Conservation (phyloP, 2,113 vertebrate genomes). For the Brachirus orientalis region DNA sequence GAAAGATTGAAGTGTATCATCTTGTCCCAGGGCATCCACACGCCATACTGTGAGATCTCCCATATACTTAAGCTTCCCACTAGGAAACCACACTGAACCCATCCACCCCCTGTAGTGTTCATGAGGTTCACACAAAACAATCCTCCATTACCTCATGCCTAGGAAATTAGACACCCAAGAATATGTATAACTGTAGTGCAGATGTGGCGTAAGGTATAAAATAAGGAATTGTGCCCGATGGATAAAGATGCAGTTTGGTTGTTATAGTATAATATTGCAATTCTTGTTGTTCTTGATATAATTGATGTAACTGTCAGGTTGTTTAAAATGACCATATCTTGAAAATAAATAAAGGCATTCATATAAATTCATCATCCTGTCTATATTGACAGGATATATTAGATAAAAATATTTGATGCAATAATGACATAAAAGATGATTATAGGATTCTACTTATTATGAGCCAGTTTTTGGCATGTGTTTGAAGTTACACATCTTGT, state of each 20-base stretch:
- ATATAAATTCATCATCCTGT: background rate
- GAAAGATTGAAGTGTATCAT: conserved; percentile 57
- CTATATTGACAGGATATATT: background rate
- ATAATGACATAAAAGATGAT: background rate
- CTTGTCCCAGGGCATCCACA: conserved; percentile 52
- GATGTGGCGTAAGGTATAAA: conserved; percentile 9
- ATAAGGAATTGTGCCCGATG: background rate
- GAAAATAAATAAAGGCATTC: too few relatives aligned
- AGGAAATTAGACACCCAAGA: conserved; percentile 28
- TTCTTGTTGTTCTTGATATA: too few relatives aligned
- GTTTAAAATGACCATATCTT: too few relatives aligned
- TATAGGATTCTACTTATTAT: background rate
- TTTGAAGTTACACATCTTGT: background rate
- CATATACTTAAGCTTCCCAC: conserved; percentile 51
- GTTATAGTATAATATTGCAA: too few relatives aligned
- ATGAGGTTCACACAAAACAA: conserved; percentile 49
- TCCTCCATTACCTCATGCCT: conserved; percentile 45
- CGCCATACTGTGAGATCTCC: conserved; percentile 60
- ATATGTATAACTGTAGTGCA: conserved; percentile 11
- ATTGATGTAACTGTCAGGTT: too few relatives aligned
- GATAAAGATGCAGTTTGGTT: background rate
- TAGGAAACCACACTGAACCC: conserved; percentile 60
- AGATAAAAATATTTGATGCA: background rate
- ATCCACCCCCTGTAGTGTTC: conserved; percentile 52
- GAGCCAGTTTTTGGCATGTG: conserved; percentile 11